Conservation (phyloP, 2,797 vertebrate genomes). For the Pseudomugil tenellus region DNA sequence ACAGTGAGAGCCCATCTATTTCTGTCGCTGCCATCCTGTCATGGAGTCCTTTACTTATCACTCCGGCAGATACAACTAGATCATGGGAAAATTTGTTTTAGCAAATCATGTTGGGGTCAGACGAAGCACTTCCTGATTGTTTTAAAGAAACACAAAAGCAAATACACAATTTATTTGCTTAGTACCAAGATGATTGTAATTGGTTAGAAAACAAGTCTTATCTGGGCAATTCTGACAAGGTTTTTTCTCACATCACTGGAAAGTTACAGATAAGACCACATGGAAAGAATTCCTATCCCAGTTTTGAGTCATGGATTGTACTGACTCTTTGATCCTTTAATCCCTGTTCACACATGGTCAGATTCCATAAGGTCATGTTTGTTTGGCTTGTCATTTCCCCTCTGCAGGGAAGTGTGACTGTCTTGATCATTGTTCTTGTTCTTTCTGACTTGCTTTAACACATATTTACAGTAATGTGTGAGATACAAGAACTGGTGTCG, state of each 20-base stretch:
- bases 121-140: constrained; percentile 56
- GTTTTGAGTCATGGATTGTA: constrained; percentile 25
- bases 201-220: neutral
- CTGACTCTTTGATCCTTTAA: constrained; percentile 19
- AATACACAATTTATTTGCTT: neutral
- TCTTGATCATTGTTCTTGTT: constrained; percentile 13
- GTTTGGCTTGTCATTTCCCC: constrained; percentile 21
- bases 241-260: no score
- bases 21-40: neutral
- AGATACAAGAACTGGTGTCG: neutral
- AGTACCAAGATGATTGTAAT: neutral
- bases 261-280: neutral
- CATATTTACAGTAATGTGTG: neutral
- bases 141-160: constrained; percentile 27
- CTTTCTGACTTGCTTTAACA: neutral
- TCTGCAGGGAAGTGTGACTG: constrained; percentile 11
- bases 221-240: neutral
- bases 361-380: constrained; percentile 21
- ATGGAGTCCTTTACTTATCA: constrained; percentile 27
- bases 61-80: constrained; percentile 26
- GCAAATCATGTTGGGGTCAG: constrained; percentile 46
- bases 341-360: constrained; percentile 16
- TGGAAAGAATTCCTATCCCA: constrained; percentile 9
- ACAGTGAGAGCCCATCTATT: neutral
- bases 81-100: constrained; percentile 61